Evolutionary conservation across 2,888 invertebrate species (phyloP), one percentile per base, ranked within the genome.

Genomic region (Cepaea hortensis): DNA sequence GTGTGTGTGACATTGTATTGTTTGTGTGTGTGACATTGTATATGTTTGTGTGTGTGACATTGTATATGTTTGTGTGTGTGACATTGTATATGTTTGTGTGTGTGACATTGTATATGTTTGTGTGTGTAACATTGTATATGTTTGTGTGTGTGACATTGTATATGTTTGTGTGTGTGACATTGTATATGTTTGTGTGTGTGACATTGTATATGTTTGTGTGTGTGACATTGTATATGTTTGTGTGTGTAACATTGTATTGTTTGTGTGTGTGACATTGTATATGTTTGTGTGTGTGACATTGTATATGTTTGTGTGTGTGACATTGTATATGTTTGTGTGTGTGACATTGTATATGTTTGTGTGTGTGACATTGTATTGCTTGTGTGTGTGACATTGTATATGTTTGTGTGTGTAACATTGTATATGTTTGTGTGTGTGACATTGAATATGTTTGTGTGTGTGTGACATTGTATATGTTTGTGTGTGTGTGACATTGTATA

Each of bases 211-310:
- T 84, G 48, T 84, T 35, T 84, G 48, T 84, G 65, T 84, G 48
- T 84, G 46, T 84, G 35, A 75, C 46, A 75, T 35, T 84, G 65
- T 84, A 75, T 84, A 61, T 84, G n/a, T 3, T 20, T 48, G 20
- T 9, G 72, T 72, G 23, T 48, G 50, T 72, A 23, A 72, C 18
- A 72, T 18, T 82, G 50, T 55, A 46, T 72, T 48, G 13, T 82
- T 48, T 72, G 18, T 82, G 72, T 82, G 23, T 48, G 84, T 48
- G 55, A 62, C 65, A 46, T 62, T 80, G 80, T 70, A 72, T 80
- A 72, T 80, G 62, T 70, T 70, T 85, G 72, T 85, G 80, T 85
- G 62, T 80, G 80, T 80, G 72, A 75, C 70, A 62, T 84, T 35
- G 65, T 75, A 65, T 84, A 62, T 72, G 55, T 80, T 62, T 65